Evolutionary conservation across 2,113 vertebrate genomes (phyloP).

Genomic region (Paralichthys olivaceus): DNA sequence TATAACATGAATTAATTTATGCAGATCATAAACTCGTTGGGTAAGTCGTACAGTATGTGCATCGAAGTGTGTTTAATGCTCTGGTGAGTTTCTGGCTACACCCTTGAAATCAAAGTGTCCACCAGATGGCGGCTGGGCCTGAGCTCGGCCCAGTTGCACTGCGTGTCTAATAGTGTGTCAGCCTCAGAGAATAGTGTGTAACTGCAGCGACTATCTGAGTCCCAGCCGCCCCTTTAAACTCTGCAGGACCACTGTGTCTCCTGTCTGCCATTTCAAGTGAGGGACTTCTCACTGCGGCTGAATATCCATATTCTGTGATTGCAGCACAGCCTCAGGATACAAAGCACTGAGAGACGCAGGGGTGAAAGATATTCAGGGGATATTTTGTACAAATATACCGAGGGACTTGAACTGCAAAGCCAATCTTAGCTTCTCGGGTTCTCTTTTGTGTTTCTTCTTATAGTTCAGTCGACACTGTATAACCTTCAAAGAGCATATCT

Average conservation of each 20-base stretch:
- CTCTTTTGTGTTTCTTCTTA: conserved; percentile 15
- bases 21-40: background rate
- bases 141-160: background rate
- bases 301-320: conserved; percentile 59
- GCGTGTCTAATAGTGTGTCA: conserved; percentile 24
- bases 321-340: conserved; percentile 55
- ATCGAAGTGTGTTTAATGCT: too few relatives aligned
- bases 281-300: conserved; percentile 44
- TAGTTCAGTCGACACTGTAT: conserved; percentile 33
- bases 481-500: conserved; percentile 61
- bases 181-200: conserved; percentile 19
- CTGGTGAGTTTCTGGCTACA: too few relatives aligned
- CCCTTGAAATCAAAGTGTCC: too few relatives aligned
- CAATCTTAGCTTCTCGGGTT: conserved; percentile 39
- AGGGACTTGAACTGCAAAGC: conserved; percentile 44
- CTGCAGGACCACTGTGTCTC: conserved; percentile 52
- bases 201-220: conserved; percentile 23
- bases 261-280: conserved; percentile 53
- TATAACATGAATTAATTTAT: background rate
- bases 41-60: background rate
- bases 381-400: conserved; percentile 61
- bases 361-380: conserved; percentile 60
- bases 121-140: conserved; percentile 20
- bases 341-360: conserved; percentile 28
- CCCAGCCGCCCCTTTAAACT: conserved; percentile 59